Evolutionary conservation across 2,888 invertebrate species (phyloP), one percentile per base, ranked within the genome.

Genomic region (Sarcophaga caerulescens): DNA sequence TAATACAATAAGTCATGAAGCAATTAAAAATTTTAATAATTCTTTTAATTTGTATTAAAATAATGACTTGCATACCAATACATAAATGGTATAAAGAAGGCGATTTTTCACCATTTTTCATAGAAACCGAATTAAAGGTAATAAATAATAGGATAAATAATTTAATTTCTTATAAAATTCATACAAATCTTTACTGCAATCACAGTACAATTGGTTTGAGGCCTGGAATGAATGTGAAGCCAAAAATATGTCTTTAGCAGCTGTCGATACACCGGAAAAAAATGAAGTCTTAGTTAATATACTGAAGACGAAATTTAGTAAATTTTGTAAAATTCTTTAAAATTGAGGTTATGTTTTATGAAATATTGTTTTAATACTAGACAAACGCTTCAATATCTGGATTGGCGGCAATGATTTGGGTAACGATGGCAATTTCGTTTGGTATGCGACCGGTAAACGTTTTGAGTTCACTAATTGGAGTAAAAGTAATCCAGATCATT

Each of bases 391-490:
- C 14, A 73, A 79, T 70, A 10, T 79, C 11, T 79, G 79, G 79
- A 70, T 79, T 21, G 79, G 79, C 6, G 79, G 65, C 14, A 60
- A 79, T 23, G 79, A 79, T 14, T 71, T 70, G 14, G 65, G 35
- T 14, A 21, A 65, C 12, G 14, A 47, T 25, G 70, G 70, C 25
- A 19, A 10, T 10, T 78, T 70, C 47, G 12, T 78, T 52, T 78
- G 78, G 78, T 19, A 44, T 5, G 14, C 78, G 1, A 69, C 78
- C 5, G 78, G 78, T 8, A 78, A 78, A 52, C 78, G 70, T 63
- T 79, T 79, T 12, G 79, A 79, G 52, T 79, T 79, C 14, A 63
- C 79, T 4, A 79, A 79, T 57, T 79, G 79, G 79, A 44, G 47
- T 44, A 52, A 35, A 63, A 68, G 74, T 6, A 63, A 70, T 52